Conservation (phyloP, 1,140 invertebrate genomes). For the Drosophila kepulauana region DNA sequence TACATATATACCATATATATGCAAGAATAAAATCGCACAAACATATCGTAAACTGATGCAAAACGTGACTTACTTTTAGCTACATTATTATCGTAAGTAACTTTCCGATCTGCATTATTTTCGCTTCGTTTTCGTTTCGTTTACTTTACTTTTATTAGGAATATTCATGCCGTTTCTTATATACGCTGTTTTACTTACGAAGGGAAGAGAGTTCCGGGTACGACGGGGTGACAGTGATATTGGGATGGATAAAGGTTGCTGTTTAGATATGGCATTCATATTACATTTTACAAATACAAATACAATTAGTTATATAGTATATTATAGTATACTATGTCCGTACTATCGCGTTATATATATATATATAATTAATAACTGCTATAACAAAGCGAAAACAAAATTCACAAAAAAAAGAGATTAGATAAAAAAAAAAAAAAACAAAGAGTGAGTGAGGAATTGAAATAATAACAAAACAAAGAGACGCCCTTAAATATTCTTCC, state of each 20-base stretch:
- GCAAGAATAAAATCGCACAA: constrained; percentile 54
- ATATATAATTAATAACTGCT: constrained; percentile 24
- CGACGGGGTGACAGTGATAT: background rate
- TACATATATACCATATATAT: background rate
- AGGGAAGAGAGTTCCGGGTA: background rate
- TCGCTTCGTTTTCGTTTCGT: constrained; percentile 10
- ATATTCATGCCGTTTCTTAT: constrained; percentile 36
- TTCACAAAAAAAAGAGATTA: constrained; percentile 11
- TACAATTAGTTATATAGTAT: constrained; percentile 46
- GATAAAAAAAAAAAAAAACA: constrained; percentile 9
- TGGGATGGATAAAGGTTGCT: background rate
- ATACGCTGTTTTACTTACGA: constrained; percentile 11
- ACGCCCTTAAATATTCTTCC: constrained; percentile 28
- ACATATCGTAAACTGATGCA: constrained; percentile 30
- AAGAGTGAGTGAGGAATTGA: background rate
- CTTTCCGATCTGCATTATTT: background rate
- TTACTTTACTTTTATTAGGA: constrained; percentile 48
- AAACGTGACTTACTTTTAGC: background rate
- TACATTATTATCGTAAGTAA: background rate
- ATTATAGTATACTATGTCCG: constrained; percentile 43
- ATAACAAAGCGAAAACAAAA: constrained; percentile 16
- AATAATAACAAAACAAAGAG: constrained; percentile 23
- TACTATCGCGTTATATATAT: constrained; percentile 31
- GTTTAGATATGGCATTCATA: constrained; percentile 41
- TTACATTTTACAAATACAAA: constrained; percentile 48